phyloP scores from a whole-genome alignment of 2,113 vertebrate genomes.

The Dasypus novemcinctus region DNA sequence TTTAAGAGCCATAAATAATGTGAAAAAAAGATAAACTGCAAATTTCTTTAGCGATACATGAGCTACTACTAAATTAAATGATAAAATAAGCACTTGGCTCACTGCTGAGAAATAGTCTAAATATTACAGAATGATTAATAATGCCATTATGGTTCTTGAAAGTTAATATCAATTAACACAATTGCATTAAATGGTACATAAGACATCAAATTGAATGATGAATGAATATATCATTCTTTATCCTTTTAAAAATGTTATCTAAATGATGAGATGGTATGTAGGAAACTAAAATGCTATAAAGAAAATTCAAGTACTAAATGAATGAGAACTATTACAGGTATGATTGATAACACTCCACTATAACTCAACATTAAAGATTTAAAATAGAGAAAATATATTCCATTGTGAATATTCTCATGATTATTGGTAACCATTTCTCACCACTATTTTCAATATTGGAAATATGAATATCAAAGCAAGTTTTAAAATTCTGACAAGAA shows the following conservation, averaged over 20 bases:
- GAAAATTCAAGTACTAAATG: constrained; percentile 12
- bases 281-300: background rate
- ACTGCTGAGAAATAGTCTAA: constrained; percentile 70
- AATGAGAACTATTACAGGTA: background rate
- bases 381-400: background rate
- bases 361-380: background rate
- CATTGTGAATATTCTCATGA: constrained; percentile 8
- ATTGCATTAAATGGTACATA: background rate
- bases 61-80: constrained; percentile 75
- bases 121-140: constrained; percentile 67
- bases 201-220: background rate
- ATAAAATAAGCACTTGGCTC: constrained; percentile 49
- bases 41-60: constrained; percentile 79
- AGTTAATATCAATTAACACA: constrained; percentile 1
- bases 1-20: constrained; percentile 79
- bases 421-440: constrained; percentile 7
- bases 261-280: background rate
- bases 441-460: constrained; percentile 44
- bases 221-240: background rate
- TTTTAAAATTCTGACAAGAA: constrained; percentile 63
- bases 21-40: constrained; percentile 80
- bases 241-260: background rate
- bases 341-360: background rate
- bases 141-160: background rate
- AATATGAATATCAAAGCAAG: constrained; percentile 51